Evolutionary conservation across 1,140 invertebrate genomes (phyloP), one percentile per base, ranked within the genome.

Genomic region (Pseudobourletiella spinata): DNA sequence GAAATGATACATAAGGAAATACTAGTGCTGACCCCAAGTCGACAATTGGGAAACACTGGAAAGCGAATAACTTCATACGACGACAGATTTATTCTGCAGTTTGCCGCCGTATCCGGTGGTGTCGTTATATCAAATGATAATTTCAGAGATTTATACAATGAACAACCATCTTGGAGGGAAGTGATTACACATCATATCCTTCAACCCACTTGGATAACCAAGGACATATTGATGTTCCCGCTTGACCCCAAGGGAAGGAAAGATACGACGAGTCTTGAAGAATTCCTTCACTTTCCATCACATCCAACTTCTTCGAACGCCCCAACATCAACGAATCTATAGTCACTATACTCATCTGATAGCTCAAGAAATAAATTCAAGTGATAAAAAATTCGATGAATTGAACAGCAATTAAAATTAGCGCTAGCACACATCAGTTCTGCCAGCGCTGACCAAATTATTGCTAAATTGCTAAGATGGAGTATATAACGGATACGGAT

Each of bases 51-150:
- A 18, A 89, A 89, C 0, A 8, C 8, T 8, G 89, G 89, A 0
- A 90, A 91, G 73, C 80, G 94, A 2, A 87, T 97, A 72, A 86
- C 95, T 0, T 97, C 95, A 73, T 97, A 99, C 74, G 95, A 99
- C 75, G 94, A 96, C 74, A 71, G 76, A 26, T 84, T 80, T 74
- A 91, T 98, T 32, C 77, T 97, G 18, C 84, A 86, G 66, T 77
- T 95, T 35, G 95, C 95, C 0, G 83, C 84, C 0, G 86, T 91
- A 68, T 83, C 85, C 3, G 91, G 95, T 71, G 95, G 91, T 16
- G 86, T 98, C 65, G 90, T 98, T 32, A 92, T 98, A 2, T 95
- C 91, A 48, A 98, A 98, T 74, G 95, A 98, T 74, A 95, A 96
- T 75, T 98, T 95, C 73, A 78, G 91, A 66, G 95, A 98, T 75